Percentiles rank a stretch among this genome's conserved stretches.
Conservation (phyloP, 2,113 vertebrate genomes). For the Tetrax tetrax region DNA sequence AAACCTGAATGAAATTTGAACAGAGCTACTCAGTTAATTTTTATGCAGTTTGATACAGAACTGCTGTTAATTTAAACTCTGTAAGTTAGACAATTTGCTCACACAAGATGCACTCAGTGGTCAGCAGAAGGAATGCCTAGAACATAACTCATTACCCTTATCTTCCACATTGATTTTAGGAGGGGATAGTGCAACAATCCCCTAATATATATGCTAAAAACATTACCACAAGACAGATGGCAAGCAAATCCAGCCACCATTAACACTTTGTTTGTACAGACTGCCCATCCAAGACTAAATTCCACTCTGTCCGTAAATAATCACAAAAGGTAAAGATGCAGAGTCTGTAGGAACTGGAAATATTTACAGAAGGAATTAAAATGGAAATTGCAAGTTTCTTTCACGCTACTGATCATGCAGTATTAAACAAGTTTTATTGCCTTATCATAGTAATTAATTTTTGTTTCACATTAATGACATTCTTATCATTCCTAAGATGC, state of each 20-base stretch:
- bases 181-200: neutral
- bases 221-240: neutral
- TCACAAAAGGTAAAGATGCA: neutral
- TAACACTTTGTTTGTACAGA: neutral
- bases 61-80: neutral
- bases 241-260: neutral
- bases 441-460: constrained; percentile 58
- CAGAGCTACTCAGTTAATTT: neutral
- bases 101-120: neutral
- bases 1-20: neutral
- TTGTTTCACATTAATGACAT: constrained; percentile 49
- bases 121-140: neutral
- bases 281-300: neutral
- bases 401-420: neutral
- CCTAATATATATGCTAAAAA: neutral
- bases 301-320: neutral
- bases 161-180: neutral
- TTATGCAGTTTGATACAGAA: neutral
- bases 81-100: neutral
- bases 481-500: constrained; percentile 20
- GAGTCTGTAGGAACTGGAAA: neutral
- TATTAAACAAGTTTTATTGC: constrained; percentile 27
- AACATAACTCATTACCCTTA: neutral
- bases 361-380: constrained; percentile 10
- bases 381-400: neutral